These are phyloP conservation scores for Megalopta genalis DNA, from an alignment of 1,140 invertebrate species.

Conservation along the genomic window DNA sequence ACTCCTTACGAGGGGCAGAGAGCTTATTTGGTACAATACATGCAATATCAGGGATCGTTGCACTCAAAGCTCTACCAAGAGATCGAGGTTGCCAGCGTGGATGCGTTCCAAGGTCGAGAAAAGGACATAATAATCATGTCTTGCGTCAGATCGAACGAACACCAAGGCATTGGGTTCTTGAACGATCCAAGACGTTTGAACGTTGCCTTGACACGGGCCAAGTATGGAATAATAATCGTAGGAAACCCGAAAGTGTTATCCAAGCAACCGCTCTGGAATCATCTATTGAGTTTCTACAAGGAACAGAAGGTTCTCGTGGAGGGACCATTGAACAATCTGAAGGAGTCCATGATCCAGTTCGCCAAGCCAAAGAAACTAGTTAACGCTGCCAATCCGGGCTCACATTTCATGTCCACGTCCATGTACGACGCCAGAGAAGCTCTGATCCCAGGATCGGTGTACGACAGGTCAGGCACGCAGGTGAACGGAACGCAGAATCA, in stretches of 20 bases:
- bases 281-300: slow-evolving; percentile 98
- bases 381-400: slow-evolving; percentile 96
- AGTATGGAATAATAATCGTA: slow-evolving; percentile 98
- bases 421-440: slow-evolving; percentile 96
- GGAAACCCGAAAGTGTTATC: slow-evolving; percentile 99
- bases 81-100: slow-evolving; percentile 99
- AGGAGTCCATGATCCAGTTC: slow-evolving; percentile 98
- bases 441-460: slow-evolving; percentile 91
- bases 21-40: slow-evolving; percentile 98
- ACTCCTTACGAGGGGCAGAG: slow-evolving; percentile 99
- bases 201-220: slow-evolving; percentile 98
- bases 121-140: slow-evolving; percentile 99
- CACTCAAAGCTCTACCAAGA: slow-evolving; percentile 99
- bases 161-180: slow-evolving; percentile 97
- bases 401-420: slow-evolving; percentile 97
- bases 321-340: slow-evolving; percentile 97
- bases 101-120: slow-evolving; percentile 98
- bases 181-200: slow-evolving; percentile 98
- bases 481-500: slow-evolving; percentile 77
- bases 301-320: slow-evolving; percentile 98
- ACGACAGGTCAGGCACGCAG: slow-evolving; percentile 85
- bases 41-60: slow-evolving; percentile 98
- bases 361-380: slow-evolving; percentile 97
- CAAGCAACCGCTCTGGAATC: slow-evolving; percentile 99
- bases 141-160: slow-evolving; percentile 95